Conservation (phyloP, 2,113 vertebrate genomes). For the Probosciger aterrimus region DNA sequence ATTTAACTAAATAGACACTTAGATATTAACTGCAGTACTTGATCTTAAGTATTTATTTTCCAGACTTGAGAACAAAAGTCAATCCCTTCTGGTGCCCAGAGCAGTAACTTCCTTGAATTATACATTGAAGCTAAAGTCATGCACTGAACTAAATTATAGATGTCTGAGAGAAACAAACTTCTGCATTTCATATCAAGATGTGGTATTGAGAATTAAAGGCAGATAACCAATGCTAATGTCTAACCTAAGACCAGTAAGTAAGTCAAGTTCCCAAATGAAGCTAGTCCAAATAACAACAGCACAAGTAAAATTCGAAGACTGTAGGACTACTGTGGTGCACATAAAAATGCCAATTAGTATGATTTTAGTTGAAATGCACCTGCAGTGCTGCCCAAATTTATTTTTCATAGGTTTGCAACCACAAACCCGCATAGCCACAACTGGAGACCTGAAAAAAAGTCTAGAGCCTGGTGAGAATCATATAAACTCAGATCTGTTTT, state of each 20-base stretch:
- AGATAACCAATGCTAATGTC: neutral
- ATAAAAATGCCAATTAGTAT: neutral
- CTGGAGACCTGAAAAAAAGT: neutral
- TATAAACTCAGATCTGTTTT: neutral
- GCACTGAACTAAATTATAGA: neutral
- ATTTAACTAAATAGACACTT: neutral
- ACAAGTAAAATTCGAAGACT: neutral
- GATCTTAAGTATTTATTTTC: conserved; percentile 2
- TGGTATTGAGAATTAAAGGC: neutral
- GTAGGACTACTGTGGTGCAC: neutral
- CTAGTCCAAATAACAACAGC: neutral
- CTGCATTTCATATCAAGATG: neutral
- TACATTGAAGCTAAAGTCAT: neutral
- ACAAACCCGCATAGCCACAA: neutral
- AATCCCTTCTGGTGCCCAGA: neutral
- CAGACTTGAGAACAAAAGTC: neutral
- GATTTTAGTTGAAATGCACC: neutral
- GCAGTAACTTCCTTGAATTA: neutral
- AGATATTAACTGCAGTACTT: neutral
- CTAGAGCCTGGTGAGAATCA: neutral
- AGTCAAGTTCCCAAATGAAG: neutral
- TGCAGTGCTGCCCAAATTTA: neutral
- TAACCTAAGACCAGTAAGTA: neutral
- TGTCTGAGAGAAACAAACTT: neutral
- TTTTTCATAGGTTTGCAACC: neutral